phyloP scores from a whole-genome alignment of 2,888 invertebrate genomes.

The Neocrepidodera transversa region DNA sequence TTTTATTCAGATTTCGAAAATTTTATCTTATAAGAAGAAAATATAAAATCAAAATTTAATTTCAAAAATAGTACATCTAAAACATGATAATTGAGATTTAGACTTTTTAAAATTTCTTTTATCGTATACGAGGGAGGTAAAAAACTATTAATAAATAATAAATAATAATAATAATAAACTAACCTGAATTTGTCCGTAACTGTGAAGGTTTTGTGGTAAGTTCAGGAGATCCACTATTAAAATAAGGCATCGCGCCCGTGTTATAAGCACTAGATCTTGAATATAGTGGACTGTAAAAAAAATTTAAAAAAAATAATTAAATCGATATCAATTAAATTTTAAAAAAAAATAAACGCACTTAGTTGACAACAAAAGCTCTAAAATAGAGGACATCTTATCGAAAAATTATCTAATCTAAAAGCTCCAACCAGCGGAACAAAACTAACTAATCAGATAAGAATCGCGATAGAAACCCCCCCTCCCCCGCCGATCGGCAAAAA shows the following conservation, averaged over 20 bases:
- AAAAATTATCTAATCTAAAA: background rate
- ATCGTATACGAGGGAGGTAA: too few relatives aligned
- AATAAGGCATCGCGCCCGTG: constrained; percentile 52
- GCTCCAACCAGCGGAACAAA: too few relatives aligned
- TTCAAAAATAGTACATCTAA: too few relatives aligned
- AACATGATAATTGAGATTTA: too few relatives aligned
- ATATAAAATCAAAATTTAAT: too few relatives aligned
- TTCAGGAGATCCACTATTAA: constrained; percentile 54
- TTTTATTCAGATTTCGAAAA: too few relatives aligned
- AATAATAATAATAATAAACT: constrained; percentile 34
- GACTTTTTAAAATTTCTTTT: too few relatives aligned
- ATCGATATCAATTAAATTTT: constrained; percentile 2
- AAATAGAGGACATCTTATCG: constrained; percentile 43
- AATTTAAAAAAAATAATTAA: constrained; percentile 25
- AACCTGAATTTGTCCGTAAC: constrained; percentile 57
- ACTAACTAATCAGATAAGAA: too few relatives aligned
- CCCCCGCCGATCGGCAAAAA: too few relatives aligned
- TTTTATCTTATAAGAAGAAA: too few relatives aligned
- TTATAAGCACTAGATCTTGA: constrained; percentile 47
- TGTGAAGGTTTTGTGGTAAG: constrained; percentile 51
- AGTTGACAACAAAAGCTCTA: constrained; percentile 42
- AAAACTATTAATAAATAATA: too few relatives aligned
- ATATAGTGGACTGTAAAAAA: constrained; percentile 54
- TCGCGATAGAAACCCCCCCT: too few relatives aligned
- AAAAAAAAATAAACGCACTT: constrained; percentile 44